Base-by-base conservation (phyloP, 2,797 vertebrate species). In the Huso huso region DNA sequence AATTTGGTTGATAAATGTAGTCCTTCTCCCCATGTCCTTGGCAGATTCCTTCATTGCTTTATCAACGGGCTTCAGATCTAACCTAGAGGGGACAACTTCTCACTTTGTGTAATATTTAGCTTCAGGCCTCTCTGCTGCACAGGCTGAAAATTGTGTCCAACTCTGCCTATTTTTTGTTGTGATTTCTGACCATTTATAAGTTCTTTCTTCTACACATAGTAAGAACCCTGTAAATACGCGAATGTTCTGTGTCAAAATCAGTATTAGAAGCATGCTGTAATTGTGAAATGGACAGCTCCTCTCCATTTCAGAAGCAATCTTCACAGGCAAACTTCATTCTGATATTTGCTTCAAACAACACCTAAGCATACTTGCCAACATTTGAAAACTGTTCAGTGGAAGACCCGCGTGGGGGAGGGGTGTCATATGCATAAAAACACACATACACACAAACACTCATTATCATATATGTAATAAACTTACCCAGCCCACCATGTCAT, bases 1-100 rank as follows among this genome's bases (percentile, higher is more conserved):
- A 81, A 84, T 88, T 89, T 88, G 85, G 87, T 87, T 86, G 87
- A 91, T 90, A 89, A 88, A 86, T 90, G 89, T 82, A 79, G 83
- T 87, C 84, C 83, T 78, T 78, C 83, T 75, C 85, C 82, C 76
- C 76, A 76, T 81, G 81, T 83, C 85, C 73, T 76, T 76, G 82
- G 79, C 79, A 86, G 83, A 89, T 87, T 86, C 83, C 76, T 77
- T 76, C 71, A 69, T 78, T 78, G 77, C 82, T 81, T 74, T 78
- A 83, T 83, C 81, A 84, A 73, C 79, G 67, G 84, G 72, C 74
- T 77, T 77, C 77, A 68, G 79, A 80, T 78, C 82, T 82, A 76
- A 83, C 82, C 80, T 76, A 76, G 63, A 51, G 73, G 79, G 77
- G 71, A 73, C 66, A 69, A 66, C 73, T 78, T 76, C 78, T 76